A percentile compares a stretch with the other conserved stretches of the same genome.
Evolutionary conservation across 2,888 invertebrate genomes (phyloP).

Genomic region (Kryphioiulus occultus): DNA sequence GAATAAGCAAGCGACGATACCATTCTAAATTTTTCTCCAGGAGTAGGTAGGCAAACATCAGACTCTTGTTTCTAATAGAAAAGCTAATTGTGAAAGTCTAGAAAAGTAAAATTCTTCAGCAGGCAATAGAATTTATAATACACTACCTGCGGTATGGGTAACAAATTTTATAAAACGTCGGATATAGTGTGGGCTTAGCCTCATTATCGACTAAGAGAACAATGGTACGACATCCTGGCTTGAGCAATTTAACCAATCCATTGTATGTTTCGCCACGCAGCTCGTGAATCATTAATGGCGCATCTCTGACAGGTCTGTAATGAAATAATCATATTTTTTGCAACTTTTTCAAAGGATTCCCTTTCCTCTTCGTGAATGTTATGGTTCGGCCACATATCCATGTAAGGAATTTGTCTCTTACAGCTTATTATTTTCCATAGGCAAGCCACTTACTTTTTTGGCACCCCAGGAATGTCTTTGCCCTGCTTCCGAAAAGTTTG

Average conservation of each 20-base stretch:
- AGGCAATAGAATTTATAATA: not conserved
- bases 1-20: slow-evolving; percentile 89
- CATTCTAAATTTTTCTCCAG: slow-evolving; percentile 91
- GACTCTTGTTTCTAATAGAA: slow-evolving; percentile 83
- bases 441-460: slow-evolving; percentile 40
- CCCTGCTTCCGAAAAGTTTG: slow-evolving; percentile 59
- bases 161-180: slow-evolving; percentile 90
- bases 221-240: slow-evolving; percentile 94
- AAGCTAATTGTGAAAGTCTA: not conserved
- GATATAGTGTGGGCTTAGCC: slow-evolving; percentile 83
- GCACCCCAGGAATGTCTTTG: slow-evolving; percentile 59
- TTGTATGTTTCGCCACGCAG: slow-evolving; percentile 94
- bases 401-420: not conserved
- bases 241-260: slow-evolving; percentile 87
- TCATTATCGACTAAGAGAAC: slow-evolving; percentile 88
- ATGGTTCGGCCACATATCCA: not conserved
- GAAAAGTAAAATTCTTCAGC: not conserved
- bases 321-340: not conserved
- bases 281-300: slow-evolving; percentile 85
- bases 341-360: slow-evolving; percentile 50
- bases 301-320: slow-evolving; percentile 44
- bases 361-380: not conserved
- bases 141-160: slow-evolving; percentile 83
- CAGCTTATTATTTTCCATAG: not conserved
- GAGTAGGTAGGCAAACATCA: slow-evolving; percentile 92